These are phyloP conservation scores for Danaus melanippus DNA, from an alignment of 1,140 invertebrate genomes.

Conservation along the genomic window DNA sequence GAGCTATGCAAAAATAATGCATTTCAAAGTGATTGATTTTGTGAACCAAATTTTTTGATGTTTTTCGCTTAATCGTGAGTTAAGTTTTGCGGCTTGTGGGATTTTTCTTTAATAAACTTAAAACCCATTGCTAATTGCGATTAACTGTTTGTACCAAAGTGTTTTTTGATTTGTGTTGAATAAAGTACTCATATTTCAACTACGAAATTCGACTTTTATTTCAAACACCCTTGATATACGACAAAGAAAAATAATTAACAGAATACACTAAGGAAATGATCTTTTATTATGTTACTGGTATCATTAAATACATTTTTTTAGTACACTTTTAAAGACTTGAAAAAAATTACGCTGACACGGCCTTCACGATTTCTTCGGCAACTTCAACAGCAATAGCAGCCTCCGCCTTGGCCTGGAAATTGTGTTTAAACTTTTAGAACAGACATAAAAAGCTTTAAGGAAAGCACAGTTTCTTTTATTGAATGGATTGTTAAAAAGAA, in stretches of 20 bases:
- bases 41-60: slow-evolving; percentile 26
- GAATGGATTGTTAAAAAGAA: no score
- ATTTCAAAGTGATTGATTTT: slow-evolving; percentile 23
- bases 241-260: slow-evolving; percentile 14
- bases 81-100: slow-evolving; percentile 48
- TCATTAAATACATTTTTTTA: slow-evolving; percentile 41
- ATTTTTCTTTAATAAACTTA: slow-evolving; percentile 36
- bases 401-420: slow-evolving; percentile 86
- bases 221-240: slow-evolving; percentile 11
- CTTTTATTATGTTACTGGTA: slow-evolving; percentile 32
- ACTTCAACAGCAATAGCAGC: slow-evolving; percentile 96
- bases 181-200: slow-evolving; percentile 68
- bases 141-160: slow-evolving; percentile 72
- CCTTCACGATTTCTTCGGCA: slow-evolving; percentile 92
- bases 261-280: slow-evolving; percentile 31
- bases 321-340: slow-evolving; percentile 25
- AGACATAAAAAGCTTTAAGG: no score
- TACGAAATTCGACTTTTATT: slow-evolving; percentile 52
- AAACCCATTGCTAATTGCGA: slow-evolving; percentile 49
- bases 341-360: slow-evolving; percentile 71
- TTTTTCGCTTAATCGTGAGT: slow-evolving; percentile 42
- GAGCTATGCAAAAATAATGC: slow-evolving; percentile 12
- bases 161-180: slow-evolving; percentile 68
- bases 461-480: no score
- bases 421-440: no score